phyloP scores from a whole-genome alignment of 1,140 invertebrate species.

The Megalopta genalis region DNA sequence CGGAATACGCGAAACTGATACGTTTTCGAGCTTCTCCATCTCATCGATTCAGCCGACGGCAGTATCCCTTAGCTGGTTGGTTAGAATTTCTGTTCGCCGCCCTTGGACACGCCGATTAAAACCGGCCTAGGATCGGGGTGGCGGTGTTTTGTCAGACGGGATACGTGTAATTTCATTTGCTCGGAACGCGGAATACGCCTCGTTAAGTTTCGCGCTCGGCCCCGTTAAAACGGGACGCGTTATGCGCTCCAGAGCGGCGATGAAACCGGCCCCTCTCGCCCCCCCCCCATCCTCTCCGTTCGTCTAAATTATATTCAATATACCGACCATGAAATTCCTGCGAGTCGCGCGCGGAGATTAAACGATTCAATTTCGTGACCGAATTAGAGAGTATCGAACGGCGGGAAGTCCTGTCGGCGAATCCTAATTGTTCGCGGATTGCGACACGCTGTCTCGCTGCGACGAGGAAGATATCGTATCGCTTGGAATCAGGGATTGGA shows the following conservation, averaged over 20 bases:
- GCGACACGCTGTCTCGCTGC: too few species aligned
- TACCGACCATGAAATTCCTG: neutral
- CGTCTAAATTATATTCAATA: conserved; percentile 20
- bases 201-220: conserved; percentile 22
- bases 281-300: neutral
- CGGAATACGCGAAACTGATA: too few species aligned
- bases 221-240: conserved; percentile 9
- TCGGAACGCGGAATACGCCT: conserved; percentile 20
- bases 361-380: neutral
- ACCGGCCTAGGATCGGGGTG: conserved; percentile 10
- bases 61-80: neutral
- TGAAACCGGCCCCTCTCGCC: neutral
- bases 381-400: neutral
- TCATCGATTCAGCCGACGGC: conserved; percentile 30
- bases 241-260: neutral
- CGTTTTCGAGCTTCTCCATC: neutral
- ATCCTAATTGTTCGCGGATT: too few species aligned
- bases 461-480: too few species aligned
- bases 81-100: conserved; percentile 27
- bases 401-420: too few species aligned
- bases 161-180: conserved; percentile 34
- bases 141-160: conserved; percentile 31
- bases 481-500: too few species aligned
- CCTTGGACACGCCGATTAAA: conserved; percentile 27
- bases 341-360: too few species aligned